Evolutionary conservation across 2,888 invertebrate genomes (phyloP).

Genomic region (Oscheius sp.): DNA sequence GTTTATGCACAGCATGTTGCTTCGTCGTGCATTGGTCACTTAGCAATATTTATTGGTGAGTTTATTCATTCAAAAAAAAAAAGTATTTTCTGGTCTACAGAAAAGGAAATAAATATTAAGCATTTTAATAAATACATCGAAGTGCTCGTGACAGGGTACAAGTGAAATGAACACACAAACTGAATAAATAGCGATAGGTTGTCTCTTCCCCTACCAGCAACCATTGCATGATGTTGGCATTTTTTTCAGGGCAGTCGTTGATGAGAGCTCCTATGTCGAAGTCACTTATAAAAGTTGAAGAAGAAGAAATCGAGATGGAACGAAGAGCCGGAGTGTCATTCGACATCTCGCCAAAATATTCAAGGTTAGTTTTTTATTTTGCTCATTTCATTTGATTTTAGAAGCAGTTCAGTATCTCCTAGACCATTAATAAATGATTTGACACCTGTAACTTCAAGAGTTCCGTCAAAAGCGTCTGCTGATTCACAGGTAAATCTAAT

Average conservation of each 20-base stretch:
- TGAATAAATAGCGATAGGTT: too few species aligned
- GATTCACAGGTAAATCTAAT: not conserved
- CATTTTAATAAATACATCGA: too few species aligned
- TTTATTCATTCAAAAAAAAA: not conserved
- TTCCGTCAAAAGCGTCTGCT: not conserved
- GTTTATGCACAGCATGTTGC: not conserved
- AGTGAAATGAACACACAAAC: too few species aligned
- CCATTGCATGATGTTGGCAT: not conserved
- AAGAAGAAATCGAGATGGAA: conserved; percentile 16
- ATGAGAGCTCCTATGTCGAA: conserved; percentile 26
- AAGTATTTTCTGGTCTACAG: not conserved
- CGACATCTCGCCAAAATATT: not conserved
- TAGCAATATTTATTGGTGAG: too few species aligned
- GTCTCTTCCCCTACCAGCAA: too few species aligned
- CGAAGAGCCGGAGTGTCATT: not conserved
- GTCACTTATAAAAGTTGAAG: conserved; percentile 29
- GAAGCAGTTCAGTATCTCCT: conserved; percentile 22
- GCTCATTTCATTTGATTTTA: not conserved
- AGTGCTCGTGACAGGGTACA: too few species aligned
- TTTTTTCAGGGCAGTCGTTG: conserved; percentile 26
- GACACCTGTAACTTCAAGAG: not conserved
- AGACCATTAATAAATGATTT: not conserved
- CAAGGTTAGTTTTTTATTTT: not conserved
- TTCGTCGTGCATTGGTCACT: not conserved
- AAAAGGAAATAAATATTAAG: too few species aligned